phyloP scores from a whole-genome alignment of 2,113 vertebrate species.

The Morone chrysops region DNA sequence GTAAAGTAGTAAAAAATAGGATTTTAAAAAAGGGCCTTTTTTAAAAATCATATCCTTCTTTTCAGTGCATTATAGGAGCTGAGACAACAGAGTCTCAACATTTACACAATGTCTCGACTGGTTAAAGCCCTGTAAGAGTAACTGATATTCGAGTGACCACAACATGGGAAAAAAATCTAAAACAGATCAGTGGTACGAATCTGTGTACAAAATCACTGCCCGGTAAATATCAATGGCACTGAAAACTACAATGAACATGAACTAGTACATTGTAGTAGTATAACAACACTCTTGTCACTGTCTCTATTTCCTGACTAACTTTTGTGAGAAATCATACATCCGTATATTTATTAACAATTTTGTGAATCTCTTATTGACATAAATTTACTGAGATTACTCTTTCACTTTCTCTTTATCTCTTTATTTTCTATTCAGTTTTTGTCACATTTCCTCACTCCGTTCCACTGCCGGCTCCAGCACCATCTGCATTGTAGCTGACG shows the following conservation, averaged over 20 bases:
- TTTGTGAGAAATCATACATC: too few species aligned
- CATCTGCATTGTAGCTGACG: too few species aligned
- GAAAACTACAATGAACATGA: not conserved
- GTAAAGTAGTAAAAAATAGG: not conserved
- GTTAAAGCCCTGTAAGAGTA: not conserved
- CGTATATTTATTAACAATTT: too few species aligned
- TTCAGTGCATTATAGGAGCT: not conserved
- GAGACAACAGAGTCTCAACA: not conserved
- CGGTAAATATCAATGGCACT: not conserved
- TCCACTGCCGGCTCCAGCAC: too few species aligned
- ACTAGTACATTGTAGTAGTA: not conserved
- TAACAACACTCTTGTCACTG: not conserved
- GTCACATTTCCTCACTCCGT: too few species aligned
- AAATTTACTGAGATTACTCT: too few species aligned
- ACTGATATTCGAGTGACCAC: not conserved
- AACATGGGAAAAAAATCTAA: not conserved
- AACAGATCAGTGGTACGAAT: not conserved
- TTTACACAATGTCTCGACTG: not conserved
- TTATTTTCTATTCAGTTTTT: too few species aligned
- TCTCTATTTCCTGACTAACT: not conserved
- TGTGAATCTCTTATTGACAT: too few species aligned
- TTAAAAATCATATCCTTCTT: too few species aligned
- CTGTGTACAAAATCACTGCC: not conserved
- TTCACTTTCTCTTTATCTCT: too few species aligned
- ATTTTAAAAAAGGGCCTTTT: not conserved